These are phyloP conservation scores for Diachasmimorpha longicaudata DNA, from an alignment of 1,140 invertebrate species.

Conservation along the genomic window DNA sequence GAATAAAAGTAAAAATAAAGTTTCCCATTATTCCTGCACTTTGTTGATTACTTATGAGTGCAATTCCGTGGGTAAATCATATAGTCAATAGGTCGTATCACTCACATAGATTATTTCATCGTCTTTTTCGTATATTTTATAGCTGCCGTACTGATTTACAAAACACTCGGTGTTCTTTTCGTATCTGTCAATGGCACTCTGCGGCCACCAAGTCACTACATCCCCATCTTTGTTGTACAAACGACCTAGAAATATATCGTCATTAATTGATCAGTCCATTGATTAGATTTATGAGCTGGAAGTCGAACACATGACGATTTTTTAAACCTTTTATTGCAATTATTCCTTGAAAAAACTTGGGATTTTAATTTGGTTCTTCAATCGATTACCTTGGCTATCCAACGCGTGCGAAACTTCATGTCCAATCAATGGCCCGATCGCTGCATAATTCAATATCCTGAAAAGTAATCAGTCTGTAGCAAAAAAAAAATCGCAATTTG, in stretches of 20 bases:
- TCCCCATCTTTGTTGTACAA: slow-evolving; percentile 72
- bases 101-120: slow-evolving; percentile 9
- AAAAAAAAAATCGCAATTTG: background rate
- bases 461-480: background rate
- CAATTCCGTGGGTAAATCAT: background rate
- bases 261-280: background rate
- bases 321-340: too few species aligned
- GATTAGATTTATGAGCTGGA: too few species aligned
- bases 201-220: slow-evolving; percentile 71
- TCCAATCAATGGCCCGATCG: background rate
- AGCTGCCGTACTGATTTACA: slow-evolving; percentile 69
- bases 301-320: too few species aligned
- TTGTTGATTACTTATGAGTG: too few species aligned
- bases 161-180: slow-evolving; percentile 68
- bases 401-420: background rate
- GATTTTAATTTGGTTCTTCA: background rate
- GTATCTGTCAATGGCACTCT: slow-evolving; percentile 65
- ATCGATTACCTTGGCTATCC: background rate
- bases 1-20: too few species aligned
- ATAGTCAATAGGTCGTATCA: background rate
- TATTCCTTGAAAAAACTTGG: too few species aligned
- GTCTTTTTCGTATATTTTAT: slow-evolving; percentile 57
- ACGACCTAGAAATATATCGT: slow-evolving; percentile 54
- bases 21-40: too few species aligned
- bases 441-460: background rate